Evolutionary conservation across 1,140 invertebrate species (phyloP), one percentile per base, ranked within the genome.

Genomic region (Holotrichia oblita): DNA sequence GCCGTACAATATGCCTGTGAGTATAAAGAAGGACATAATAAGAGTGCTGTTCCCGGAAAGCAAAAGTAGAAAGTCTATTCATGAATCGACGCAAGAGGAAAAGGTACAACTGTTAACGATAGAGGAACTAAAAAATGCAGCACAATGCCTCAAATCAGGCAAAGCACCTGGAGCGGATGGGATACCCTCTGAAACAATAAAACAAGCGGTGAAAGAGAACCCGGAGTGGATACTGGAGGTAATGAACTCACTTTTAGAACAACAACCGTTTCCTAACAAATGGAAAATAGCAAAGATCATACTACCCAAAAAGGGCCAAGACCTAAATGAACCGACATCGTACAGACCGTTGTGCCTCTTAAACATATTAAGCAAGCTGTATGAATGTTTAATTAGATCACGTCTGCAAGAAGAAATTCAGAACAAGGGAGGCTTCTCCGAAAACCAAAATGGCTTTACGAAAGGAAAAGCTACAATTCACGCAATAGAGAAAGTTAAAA

Each of bases 151-250:
- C 4, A 80, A 78, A 59, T 40, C 64, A 3, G 20, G 48, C 34
- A 78, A 80, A 59, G 77, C 79, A 14, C 77, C 76, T 6, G 69
- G 79, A 10, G 14, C 40, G 9, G 79, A 80, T 72, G 78, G 78
- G 17, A 40, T 79, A 9, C 72, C 44, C 7, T 27, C 55, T 24
- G 78, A 77, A 41, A 59, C 64, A n/a, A 27, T 78, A 6, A 78
- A 78, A 44, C 34, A 22, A 2, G 61, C 64, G 12, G 22, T 77
- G n/a, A 40, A 69, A 40, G 8, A 24, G 4, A 34, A 77, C 7
- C 55, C 22, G 17, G 40, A 69, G 3, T 20, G 17, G 14, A 40
- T 69, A 24, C 59, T 72, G n/a, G 34, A 24, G 0, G n/a, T 77
- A 12, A 22, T 55, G 20, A 64, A 77, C 48, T 27, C 22, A 24